These are phyloP conservation scores for Bagarius yarrelli DNA, from an alignment of 2,113 vertebrate genomes.

Conservation along the genomic window DNA sequence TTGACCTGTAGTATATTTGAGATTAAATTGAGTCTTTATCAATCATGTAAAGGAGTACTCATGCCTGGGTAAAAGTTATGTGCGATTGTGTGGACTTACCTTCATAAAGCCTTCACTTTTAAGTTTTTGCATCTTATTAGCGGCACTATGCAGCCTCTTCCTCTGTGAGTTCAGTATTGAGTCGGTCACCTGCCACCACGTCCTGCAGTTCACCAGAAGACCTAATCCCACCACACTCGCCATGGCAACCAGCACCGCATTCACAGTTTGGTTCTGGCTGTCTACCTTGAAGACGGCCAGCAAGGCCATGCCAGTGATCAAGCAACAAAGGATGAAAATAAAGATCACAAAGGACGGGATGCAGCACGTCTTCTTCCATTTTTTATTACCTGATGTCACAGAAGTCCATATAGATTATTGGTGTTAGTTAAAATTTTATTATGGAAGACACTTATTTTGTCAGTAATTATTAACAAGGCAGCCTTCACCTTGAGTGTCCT, in stretches of 20 bases:
- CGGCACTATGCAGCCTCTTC: constrained; percentile 88
- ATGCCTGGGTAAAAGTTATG: neutral
- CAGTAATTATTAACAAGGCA: neutral
- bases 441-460: neutral
- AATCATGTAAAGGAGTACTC: neutral
- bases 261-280: constrained; percentile 78
- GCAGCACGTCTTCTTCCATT: constrained; percentile 97
- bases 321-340: constrained; percentile 79
- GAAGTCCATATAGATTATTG: neutral
- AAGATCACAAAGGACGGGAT: constrained; percentile 92
- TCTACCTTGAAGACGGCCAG: constrained; percentile 84
- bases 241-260: constrained; percentile 80
- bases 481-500: constrained; percentile 84
- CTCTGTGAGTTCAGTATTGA: constrained; percentile 92
- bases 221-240: constrained; percentile 84
- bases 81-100: constrained; percentile 61
- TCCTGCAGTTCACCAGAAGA: constrained; percentile 89
- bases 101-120: constrained; percentile 99
- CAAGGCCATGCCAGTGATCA: constrained; percentile 80
- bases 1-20: neutral
- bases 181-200: constrained; percentile 93
- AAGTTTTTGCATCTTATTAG: constrained; percentile 87
- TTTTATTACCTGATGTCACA: constrained; percentile 80
- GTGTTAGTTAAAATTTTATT: neutral
- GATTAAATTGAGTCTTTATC: neutral